Conservation (phyloP, 2,888 invertebrate genomes). For the Drosophila planitibia region DNA sequence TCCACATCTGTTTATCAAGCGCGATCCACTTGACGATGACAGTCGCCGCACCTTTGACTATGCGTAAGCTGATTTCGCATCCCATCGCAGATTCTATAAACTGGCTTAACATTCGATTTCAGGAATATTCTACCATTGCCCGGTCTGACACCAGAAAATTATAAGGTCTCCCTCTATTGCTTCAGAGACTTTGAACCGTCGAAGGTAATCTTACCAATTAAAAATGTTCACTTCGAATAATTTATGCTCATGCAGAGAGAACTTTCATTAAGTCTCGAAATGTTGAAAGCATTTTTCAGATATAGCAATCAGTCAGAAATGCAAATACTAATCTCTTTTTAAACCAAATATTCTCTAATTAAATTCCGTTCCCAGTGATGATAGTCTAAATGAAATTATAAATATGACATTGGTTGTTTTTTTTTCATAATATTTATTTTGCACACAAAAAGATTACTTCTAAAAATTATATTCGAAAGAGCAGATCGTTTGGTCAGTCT, state of each 20-base stretch:
- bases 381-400: background rate
- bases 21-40: conserved; percentile 85
- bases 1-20: conserved; percentile 86
- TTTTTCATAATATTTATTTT: background rate
- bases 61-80: conserved; percentile 61
- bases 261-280: background rate
- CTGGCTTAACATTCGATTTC: conserved; percentile 36
- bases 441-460: no score
- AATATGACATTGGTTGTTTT: background rate
- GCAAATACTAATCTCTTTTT: background rate
- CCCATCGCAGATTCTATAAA: background rate
- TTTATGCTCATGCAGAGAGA: background rate
- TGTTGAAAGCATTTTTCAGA: background rate
- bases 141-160: conserved; percentile 88
- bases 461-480: no score
- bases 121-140: conserved; percentile 89
- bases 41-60: conserved; percentile 73
- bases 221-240: background rate
- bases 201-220: conserved; percentile 60
- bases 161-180: conserved; percentile 88
- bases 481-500: no score
- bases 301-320: background rate
- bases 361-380: background rate
- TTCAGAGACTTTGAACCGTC: conserved; percentile 88
- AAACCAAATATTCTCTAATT: background rate